Evolutionary conservation across 1,140 invertebrate species (phyloP), one percentile per base, ranked within the genome.

Genomic region (Drosophila cardini): DNA sequence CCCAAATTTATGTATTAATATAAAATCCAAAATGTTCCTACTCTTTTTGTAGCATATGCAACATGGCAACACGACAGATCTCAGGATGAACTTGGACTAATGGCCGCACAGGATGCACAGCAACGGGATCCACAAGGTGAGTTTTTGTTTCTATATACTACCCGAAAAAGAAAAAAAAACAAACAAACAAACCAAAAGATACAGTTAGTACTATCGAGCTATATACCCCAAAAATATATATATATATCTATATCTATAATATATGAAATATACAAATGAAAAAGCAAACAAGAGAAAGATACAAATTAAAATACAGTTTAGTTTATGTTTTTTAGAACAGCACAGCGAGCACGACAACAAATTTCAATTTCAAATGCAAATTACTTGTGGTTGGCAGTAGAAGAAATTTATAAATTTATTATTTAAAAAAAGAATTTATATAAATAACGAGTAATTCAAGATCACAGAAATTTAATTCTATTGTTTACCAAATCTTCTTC

Each of bases 81-180:
- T 93, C 95, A 95, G 90, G 95, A 96, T 76, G 95, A 95, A 93
- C 94, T 95, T 76, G 83, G 84, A 84, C 95, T 95, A 92, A 93
- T 95, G 86, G 94, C 94, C 90, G 94, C 95, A 86, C 95, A 95
- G 93, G 95, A 96, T 92, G 94, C 95, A 92, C 94, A 95, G 92
- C 95, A 95, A 93, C 94, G 95, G 92, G 95, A 96, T 93, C 95
- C 95, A 91, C 95, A 96, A 96, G 95, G 95, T 96, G 95, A 95
- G 95, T 93, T 92, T 92, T 80, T 90, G 74, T 78, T 87, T 58
- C 62, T 86, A 36, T 53, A 72, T 64, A 87, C 65, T 16, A 38
- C 21, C 4, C 21, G 21, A 26, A 3, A 73, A 69, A 73, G 50
- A 61, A 26, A 26, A 26, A 26, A 26, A 26, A 21, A 21, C 21